Base-by-base conservation (phyloP, 2,888 invertebrate species). In the Hyalella azteca region DNA sequence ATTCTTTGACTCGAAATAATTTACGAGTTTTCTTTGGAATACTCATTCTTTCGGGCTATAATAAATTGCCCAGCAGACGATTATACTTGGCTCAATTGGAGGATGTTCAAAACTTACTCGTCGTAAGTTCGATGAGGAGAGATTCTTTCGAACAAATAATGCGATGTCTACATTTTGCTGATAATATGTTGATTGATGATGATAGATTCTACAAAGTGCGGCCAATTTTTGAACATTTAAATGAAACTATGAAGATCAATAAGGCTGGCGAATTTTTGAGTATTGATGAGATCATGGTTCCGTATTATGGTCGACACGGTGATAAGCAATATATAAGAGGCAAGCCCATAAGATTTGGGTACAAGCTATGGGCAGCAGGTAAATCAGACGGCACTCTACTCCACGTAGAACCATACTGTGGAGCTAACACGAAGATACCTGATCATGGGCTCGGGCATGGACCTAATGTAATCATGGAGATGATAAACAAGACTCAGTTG, bases 201-300 rank as follows among this genome's bases (percentile, higher is more conserved):
- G 48, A 48, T 36, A 73, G 40, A 29, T 75, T 75, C 29, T 79
- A 60, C 22, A 32, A 79, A 73, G 75, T 79, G 19, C 48, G 59
- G 26, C 75, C 79, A 40, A 73, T 79, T 45, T 79, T 79, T 49
- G 39, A 50, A 22, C 78, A 78, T 73, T 45, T 75, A 40, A 79
- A 54, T 54, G 29, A 75, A 36, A 60, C 32, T 41, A 22, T 22
- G 19, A 50, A 79, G 50, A 29, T 39, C 7, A 79, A n/a, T 15
- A 32, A 49, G 39, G 45, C 32, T 39, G 39, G 49, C 36, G 50
- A 79, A 79, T 79, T 49, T 40, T 49, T 49, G 22, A 79, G 76
- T 54, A 36, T 79, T 29, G 75, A 79, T 75, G 75, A 79, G 39
- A 59, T 79, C 11, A 79, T 77, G 76, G 41, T 79, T 41, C 79